Conservation (phyloP, 2,888 invertebrate genomes). For the Polyploca ridens region DNA sequence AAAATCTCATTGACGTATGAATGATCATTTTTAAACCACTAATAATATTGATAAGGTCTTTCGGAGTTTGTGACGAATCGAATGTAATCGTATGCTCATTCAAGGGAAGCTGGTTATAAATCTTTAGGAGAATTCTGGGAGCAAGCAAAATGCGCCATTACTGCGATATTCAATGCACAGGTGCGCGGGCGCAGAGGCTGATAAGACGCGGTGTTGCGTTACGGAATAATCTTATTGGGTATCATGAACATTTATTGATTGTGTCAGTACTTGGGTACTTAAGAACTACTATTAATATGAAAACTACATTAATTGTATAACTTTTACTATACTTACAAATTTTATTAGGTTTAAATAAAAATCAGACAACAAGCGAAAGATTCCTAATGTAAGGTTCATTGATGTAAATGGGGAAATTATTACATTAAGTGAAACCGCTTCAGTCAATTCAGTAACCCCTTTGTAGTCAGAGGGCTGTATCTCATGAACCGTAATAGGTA, state of each 20-base stretch:
- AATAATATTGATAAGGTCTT: constrained; percentile 2
- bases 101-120: constrained; percentile 36
- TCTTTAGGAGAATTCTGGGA: constrained; percentile 34
- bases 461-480: too few species aligned
- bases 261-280: too few species aligned
- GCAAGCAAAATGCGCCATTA: constrained; percentile 38
- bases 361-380: too few species aligned
- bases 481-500: too few species aligned
- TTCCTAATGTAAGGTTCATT: too few species aligned
- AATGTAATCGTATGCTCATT: constrained; percentile 12
- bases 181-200: constrained; percentile 30
- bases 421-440: too few species aligned
- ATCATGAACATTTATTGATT: neutral
- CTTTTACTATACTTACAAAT: too few species aligned
- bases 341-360: too few species aligned
- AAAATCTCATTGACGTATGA: neutral
- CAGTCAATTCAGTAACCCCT: too few species aligned
- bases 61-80: neutral
- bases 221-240: constrained; percentile 5
- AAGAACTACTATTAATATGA: too few species aligned
- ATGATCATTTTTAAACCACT: neutral
- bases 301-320: too few species aligned
- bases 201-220: constrained; percentile 3
- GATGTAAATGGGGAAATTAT: too few species aligned
- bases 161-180: constrained; percentile 29